Evolutionary conservation across 2,113 vertebrate genomes (phyloP).

Genomic region (Turnix velox): DNA sequence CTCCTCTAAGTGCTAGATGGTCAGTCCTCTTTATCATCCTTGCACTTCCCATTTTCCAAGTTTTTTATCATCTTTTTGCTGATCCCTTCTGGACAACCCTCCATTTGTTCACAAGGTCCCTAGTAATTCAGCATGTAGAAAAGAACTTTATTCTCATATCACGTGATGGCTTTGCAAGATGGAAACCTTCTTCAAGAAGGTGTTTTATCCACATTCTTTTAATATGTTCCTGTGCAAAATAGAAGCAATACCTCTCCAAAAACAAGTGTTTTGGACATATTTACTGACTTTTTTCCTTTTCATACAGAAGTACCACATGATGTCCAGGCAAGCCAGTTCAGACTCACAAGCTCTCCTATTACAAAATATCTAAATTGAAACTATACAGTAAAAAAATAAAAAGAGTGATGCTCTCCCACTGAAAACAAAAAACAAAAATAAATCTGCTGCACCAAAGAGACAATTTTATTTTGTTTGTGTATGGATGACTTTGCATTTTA

Average conservation of each 20-base stretch:
- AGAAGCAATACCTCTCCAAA: neutral
- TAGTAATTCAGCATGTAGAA: neutral
- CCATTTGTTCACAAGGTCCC: slow-evolving; percentile 9
- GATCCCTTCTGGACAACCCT: neutral
- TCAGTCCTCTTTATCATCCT: slow-evolving; percentile 42
- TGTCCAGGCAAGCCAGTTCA: neutral
- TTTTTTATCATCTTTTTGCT: slow-evolving; percentile 15
- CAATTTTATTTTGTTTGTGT: neutral
- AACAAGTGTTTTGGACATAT: neutral
- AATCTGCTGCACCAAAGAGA: neutral
- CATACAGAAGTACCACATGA: neutral
- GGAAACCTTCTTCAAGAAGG: neutral
- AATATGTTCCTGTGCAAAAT: neutral
- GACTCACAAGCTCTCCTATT: neutral
- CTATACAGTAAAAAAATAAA: neutral
- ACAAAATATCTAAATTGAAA: neutral
- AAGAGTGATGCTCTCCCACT: neutral
- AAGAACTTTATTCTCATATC: neutral
- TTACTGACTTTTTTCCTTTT: neutral
- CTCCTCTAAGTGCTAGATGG: slow-evolving; percentile 34
- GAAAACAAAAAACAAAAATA: neutral
- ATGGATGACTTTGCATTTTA: neutral
- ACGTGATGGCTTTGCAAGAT: neutral
- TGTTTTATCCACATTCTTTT: neutral
- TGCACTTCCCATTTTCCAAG: slow-evolving; percentile 28